Conservation (phyloP, 2,113 vertebrate genomes). For the Cariama cristata region DNA sequence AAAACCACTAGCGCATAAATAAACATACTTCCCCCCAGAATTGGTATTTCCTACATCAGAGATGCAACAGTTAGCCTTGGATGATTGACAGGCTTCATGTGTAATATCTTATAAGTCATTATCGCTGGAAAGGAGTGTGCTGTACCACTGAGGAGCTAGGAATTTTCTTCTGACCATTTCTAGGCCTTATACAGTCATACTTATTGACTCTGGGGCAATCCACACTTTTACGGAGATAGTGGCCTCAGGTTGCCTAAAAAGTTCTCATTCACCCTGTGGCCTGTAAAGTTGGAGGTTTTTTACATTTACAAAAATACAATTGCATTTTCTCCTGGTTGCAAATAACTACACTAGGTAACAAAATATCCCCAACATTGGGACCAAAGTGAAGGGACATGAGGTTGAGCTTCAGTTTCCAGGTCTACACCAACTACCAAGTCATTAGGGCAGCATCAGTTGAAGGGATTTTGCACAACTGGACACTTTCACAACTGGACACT, state of each 20-base stretch:
- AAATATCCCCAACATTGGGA: neutral
- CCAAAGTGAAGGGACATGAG: neutral
- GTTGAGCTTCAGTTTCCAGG: neutral
- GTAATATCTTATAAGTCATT: neutral
- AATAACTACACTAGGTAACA: neutral
- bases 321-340: neutral
- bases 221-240: neutral
- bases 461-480: neutral
- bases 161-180: neutral
- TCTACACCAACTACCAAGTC: neutral
- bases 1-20: neutral
- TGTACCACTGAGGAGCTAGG: neutral
- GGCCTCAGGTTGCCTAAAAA: neutral
- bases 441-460: neutral
- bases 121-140: accelerated
- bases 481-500: neutral
- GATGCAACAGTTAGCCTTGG: neutral
- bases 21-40: neutral
- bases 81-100: neutral
- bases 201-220: neutral
- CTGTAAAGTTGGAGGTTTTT: neutral
- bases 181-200: neutral
- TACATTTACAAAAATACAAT: neutral
- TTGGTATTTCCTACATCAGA: neutral
- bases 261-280: neutral